Evolutionary conservation across 2,888 invertebrate species (phyloP), one percentile per base, ranked within the genome.

Genomic region (Danaus chrysippus): DNA sequence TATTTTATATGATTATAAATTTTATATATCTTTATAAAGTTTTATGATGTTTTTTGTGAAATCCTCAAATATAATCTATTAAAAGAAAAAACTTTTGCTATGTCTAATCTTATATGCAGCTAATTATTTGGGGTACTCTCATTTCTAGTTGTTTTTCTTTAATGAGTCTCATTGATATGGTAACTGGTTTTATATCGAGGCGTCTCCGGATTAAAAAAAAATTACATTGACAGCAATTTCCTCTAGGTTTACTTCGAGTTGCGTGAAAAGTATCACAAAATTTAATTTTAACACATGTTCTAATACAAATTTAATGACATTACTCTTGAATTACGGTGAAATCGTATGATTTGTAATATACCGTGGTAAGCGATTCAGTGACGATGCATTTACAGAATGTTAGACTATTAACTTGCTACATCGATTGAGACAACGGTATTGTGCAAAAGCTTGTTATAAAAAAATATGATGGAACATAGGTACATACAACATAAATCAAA

Each of bases 401-500:
- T 60, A 42, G 61, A 62, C 70, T 56, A 66, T 70, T 68, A 70
- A 55, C 56, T 68, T 63, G 65, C 63, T 58, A 64, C 65, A 68
- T 65, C 56, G 49, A 23, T 41, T 54, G 61, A 60, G 49, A 43
- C 55, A 67, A 67, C 64, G 66, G 64, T 62, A 56, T 46, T 44
- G 57, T 42, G 10, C 8, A 46, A n/a, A 46, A 13, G 9, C 6
- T n/a, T n/a, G 1, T 46, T 15, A 13, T 9, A 13, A 13, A 10
- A 13, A 46, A 46, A 46, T 12, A 15, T n/a, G 15, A 13, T 3
- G 1, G 13, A n/a, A 46, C n/a, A 46, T 15, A 46, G 1, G 10
- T 10, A 13, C 15, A n/a, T 13, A 46, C n/a, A n/a, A 43, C 6
- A 12, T 43, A 43, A 43, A 43, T 43, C 23, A 34, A 34, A 5